These are phyloP conservation scores for Percina caprodes DNA, from an alignment of 2,113 vertebrate genomes.

Conservation along the genomic window DNA sequence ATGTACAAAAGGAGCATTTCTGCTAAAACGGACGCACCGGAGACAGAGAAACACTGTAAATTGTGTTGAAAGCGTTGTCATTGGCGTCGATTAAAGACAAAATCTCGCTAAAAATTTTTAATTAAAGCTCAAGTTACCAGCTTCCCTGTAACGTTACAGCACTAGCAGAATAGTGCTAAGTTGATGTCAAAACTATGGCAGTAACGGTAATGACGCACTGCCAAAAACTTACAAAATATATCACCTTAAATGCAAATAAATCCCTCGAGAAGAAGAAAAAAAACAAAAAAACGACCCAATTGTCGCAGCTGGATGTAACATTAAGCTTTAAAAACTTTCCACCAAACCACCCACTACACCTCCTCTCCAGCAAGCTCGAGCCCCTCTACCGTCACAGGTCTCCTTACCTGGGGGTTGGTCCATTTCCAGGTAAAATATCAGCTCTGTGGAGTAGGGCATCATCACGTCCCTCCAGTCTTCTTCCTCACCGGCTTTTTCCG, in stretches of 20 bases:
- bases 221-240: no score
- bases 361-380: background rate
- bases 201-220: no score
- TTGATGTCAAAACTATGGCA: background rate
- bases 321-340: conserved; percentile 35
- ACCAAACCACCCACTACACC: conserved; percentile 1
- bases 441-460: conserved; percentile 98
- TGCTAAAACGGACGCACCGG: background rate
- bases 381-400: background rate
- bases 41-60: background rate
- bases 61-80: background rate
- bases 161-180: background rate
- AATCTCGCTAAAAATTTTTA: background rate
- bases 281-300: no score
- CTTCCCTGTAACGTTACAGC: no score
- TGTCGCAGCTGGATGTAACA: background rate
- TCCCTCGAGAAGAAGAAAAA: no score
- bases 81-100: fast-evolving
- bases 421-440: conserved; percentile 99
- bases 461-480: conserved; percentile 95
- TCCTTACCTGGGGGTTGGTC: conserved; percentile 94
- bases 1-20: background rate
- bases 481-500: conserved; percentile 89
- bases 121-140: background rate
- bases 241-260: background rate